Conservation (phyloP, 35 echinoderm and acorn worm species). For the Stichopus chloronotus region DNA sequence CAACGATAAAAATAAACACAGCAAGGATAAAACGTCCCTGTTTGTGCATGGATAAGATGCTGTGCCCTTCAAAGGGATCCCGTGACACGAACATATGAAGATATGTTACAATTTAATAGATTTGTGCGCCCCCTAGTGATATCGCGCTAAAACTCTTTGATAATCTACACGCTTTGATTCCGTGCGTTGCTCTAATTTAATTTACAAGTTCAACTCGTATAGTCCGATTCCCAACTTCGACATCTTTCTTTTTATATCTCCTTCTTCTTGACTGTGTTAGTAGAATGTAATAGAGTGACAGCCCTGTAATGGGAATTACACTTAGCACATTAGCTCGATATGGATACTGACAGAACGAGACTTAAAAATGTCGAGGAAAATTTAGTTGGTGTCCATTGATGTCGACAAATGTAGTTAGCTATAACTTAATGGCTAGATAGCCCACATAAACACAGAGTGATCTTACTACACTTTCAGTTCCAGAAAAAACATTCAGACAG, state of each 20-base stretch:
- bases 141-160: background rate
- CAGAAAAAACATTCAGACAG: no score
- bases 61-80: no score
- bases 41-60: no score
- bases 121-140: slow-evolving; percentile 11
- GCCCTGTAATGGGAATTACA: slow-evolving; percentile 13
- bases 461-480: no score
- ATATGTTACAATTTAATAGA: slow-evolving; percentile 25
- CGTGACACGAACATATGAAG: background rate
- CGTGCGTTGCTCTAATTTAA: slow-evolving; percentile 25
- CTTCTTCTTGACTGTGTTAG: background rate
- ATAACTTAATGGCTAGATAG: background rate
- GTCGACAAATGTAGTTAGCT: background rate
- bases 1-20: no score
- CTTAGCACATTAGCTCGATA: background rate
- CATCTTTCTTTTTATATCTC: background rate
- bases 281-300: background rate
- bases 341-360: background rate
- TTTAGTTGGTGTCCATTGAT: background rate
- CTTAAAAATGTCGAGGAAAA: slow-evolving; percentile 3
- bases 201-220: background rate
- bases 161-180: slow-evolving; percentile 23
- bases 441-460: no score
- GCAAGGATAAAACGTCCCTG: no score
- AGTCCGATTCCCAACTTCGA: background rate